Conservation (phyloP, 2,113 vertebrate species). For the Aspidoscelis tigris region DNA sequence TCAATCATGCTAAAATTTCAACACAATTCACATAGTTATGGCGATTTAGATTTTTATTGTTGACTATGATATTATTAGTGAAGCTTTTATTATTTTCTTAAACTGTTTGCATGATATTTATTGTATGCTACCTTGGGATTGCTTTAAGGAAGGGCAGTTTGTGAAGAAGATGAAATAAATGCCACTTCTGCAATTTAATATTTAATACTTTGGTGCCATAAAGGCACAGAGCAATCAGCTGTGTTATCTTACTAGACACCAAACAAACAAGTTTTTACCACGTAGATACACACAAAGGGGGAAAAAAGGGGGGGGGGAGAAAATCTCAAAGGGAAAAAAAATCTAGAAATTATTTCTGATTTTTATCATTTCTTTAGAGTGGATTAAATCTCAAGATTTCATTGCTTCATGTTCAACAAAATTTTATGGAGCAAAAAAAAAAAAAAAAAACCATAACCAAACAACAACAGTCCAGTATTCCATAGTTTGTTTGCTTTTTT, state of each 20-base stretch:
- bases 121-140: too few species aligned
- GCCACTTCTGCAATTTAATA: not conserved
- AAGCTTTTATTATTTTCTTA: too few species aligned
- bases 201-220: not conserved
- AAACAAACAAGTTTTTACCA: not conserved
- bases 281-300: not conserved
- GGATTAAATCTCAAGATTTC: not conserved
- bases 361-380: too few species aligned
- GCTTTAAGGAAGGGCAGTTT: too few species aligned
- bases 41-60: too few species aligned
- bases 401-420: not conserved
- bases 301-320: not conserved
- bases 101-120: too few species aligned
- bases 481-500: not conserved
- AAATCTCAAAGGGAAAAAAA: not conserved
- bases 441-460: not conserved
- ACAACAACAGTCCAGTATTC: too few species aligned
- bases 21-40: not conserved
- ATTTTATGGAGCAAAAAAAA: conserved; percentile 6
- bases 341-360: not conserved
- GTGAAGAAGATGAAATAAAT: too few species aligned
- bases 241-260: not conserved
- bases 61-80: too few species aligned
- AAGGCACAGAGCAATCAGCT: not conserved
- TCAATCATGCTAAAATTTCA: accelerated